phyloP scores from a whole-genome alignment of 2,888 invertebrate genomes.

The Neoitamus cyanurus region DNA sequence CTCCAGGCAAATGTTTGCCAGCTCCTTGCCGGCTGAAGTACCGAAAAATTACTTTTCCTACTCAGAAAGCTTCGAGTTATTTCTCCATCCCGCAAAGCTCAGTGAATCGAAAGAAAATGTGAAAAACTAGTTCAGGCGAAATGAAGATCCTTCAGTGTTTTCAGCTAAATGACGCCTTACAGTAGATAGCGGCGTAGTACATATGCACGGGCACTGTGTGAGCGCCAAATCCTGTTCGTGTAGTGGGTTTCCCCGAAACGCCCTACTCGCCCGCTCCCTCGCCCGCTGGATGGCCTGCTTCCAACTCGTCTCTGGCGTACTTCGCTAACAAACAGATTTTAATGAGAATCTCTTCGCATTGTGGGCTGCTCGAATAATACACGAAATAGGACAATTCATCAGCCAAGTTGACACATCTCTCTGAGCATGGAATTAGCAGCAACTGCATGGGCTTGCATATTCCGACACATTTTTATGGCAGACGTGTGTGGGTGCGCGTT shows the following conservation, averaged over 20 bases:
- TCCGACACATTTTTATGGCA: neutral
- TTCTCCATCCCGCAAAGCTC: neutral
- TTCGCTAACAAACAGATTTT: conserved; percentile 28
- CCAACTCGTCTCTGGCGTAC: conserved; percentile 12
- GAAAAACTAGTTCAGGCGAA: conserved; percentile 30
- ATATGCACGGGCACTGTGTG: too few relatives aligned
- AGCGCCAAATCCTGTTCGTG: too few relatives aligned
- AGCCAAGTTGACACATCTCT: conserved; percentile 46
- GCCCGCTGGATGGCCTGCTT: neutral
- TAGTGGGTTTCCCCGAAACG: too few relatives aligned
- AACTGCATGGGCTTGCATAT: neutral
- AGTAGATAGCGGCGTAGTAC: too few relatives aligned
- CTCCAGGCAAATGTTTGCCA: conserved; percentile 11
- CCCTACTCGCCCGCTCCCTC: neutral
- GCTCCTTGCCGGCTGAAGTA: neutral
- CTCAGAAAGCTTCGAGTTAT: conserved; percentile 6
- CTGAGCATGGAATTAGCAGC: neutral
- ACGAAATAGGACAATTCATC: conserved; percentile 48
- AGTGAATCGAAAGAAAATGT: conserved; percentile 23
- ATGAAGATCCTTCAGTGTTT: neutral
- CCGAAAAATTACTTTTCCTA: conserved; percentile 24
- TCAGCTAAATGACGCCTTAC: conserved; percentile 1
- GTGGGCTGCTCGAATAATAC: neutral
- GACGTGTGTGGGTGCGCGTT: neutral
- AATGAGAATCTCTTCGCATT: conserved; percentile 7